Base-by-base conservation (phyloP, 2,888 invertebrate species). In the Chorisops tibialis region DNA sequence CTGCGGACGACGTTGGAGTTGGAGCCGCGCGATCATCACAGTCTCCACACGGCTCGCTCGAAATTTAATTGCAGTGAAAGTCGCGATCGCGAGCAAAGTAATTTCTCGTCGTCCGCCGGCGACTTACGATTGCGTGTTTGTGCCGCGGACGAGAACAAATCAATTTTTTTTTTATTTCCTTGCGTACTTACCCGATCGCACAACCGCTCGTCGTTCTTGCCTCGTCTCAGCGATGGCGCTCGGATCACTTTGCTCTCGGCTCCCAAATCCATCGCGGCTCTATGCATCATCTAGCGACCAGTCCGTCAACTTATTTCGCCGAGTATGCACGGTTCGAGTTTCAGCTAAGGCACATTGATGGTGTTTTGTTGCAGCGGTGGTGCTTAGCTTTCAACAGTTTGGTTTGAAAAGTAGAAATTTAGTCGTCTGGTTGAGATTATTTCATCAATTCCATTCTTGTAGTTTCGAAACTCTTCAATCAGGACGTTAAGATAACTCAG, bases 191-290 rank as follows among this genome's bases (percentile, higher is more conserved):
- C 89, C 85, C 89, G 82, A 79, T 89, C 87, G 52, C 86, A 83
- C 63, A 89, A 86, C 62, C 87, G 84, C 69, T 88, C 86, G 72
- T 90, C 90, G 74, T 85, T 85, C 76, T 88, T 89, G 68, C 91
- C 91, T 73, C 90, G 83, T 73, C 90, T 90, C 70, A 91, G 79
- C 37, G 85, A 87, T 22, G 90, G 90, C 70, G 89, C 89, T 67
- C 91, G 83, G 65, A 91, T 82, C 50, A 91, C 84, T 73, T 87
- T 87, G 70, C 81, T 60, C n/a, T 59, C 49, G 48, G 7, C 41
- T 12, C 11, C 41, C 14, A 14, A n/a, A 4, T 35, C 49, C n/a
- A 30, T 35, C 7, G 45, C 18, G 16, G 56, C 19, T 12, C 56
- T 43, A 12, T 35, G 43, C 56, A 56, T 56, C 5, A 39, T 54